Evolutionary conservation across 1,140 invertebrate species (phyloP), one percentile per base, ranked within the genome.

Genomic region (Asobara japonica): DNA sequence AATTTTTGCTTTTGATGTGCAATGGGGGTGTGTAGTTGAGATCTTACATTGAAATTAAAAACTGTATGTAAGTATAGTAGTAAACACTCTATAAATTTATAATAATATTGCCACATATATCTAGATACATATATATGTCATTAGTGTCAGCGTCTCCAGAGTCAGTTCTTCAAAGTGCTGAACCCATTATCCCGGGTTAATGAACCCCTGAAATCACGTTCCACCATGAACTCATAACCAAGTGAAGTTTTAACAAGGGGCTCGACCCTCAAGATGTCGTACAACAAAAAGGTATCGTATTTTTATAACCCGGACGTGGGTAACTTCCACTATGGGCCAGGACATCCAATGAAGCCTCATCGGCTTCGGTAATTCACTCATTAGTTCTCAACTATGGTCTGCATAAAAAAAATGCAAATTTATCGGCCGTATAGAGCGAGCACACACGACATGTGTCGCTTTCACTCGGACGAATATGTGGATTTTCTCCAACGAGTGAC

Each of bases 341-440:
- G 96, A 0, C 98, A 99, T 90, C 98, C 98, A 0, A 99, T 99
- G 98, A 99, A 99, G 86, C 98, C 98, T 0, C 97, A 99, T 83
- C 89, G 98, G 75, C 86, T 99, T 91, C 97, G 0, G 95, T 99
- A 0, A 98, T 97, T 4, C 96, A 99, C 83, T 97, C 95, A 87
- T 89, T 99, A 56, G 96, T 99, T 0, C 88, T 98, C 11, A 97
- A 98, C 84, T 99, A 99, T 90, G 96, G 94, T 0, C 88, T 99
- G 0, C 93, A 98, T 78, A 98, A 97, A 78, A n/a, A 97, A 98
- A 83, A 98, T 99, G 96, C 94, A 98, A 83, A 93, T 99, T 61
- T 98, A 98, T 82, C 89, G 95, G 62, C 97, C 97, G 0, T 99
- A 98, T 81, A 90, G 93, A 82, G 98, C 98, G 0, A 97, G 93